Conservation (phyloP, 2,888 invertebrate species). For the Polymixis flavicincta region DNA sequence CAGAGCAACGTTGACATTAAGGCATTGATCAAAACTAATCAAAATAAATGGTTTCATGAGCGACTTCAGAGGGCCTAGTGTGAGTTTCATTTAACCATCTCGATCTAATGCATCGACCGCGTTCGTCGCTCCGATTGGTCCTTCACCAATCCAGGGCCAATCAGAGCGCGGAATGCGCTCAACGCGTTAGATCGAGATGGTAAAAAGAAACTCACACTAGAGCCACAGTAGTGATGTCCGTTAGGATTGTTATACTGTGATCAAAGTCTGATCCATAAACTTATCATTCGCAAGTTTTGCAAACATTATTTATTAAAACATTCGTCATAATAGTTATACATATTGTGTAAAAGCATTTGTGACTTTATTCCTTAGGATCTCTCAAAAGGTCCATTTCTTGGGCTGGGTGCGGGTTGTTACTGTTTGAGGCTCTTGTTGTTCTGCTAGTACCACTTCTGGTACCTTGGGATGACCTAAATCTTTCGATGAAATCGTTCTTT, state of each 20-base stretch:
- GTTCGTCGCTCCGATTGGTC: no score
- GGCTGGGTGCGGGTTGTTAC: not conserved
- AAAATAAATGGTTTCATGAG: not conserved
- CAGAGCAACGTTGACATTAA: not conserved
- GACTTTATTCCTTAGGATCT: constrained; percentile 3
- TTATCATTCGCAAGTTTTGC: not conserved
- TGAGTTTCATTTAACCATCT: no score
- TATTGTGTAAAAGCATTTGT: not conserved
- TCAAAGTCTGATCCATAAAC: not conserved
- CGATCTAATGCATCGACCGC: no score
- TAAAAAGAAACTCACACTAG: no score
- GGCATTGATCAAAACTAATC: not conserved
- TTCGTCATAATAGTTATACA: not conserved
- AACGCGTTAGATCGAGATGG: no score
- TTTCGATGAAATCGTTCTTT: constrained; percentile 11
- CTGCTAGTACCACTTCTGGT: constrained; percentile 4
- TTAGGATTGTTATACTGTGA: not conserved
- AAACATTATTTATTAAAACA: not conserved
- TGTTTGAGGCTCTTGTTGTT: not conserved
- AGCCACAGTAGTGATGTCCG: not conserved
- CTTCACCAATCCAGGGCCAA: no score
- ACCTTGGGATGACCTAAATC: not conserved
- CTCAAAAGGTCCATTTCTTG: constrained; percentile 23
- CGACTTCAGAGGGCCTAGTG: no score
- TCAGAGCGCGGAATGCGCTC: no score